phyloP scores from a whole-genome alignment of 2,888 invertebrate genomes.

The Catocala nupta region DNA sequence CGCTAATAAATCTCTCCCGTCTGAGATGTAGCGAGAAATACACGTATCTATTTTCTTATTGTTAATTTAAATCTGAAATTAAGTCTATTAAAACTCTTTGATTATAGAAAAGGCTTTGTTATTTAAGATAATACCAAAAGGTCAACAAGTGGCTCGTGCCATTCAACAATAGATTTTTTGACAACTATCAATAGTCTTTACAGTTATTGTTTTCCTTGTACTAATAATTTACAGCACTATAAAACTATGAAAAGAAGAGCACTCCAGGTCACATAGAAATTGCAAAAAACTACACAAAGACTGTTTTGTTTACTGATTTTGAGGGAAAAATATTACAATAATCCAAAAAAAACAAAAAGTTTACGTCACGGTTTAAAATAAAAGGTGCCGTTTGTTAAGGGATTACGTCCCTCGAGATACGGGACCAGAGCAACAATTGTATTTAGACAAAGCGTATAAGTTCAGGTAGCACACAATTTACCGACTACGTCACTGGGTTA shows the following conservation, averaged over 20 bases:
- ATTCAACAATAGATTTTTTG: constrained; percentile 31
- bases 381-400: constrained; percentile 76
- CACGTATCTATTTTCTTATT: too few species aligned
- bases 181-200: constrained; percentile 23
- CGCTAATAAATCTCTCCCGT: too few species aligned
- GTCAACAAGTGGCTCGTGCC: constrained; percentile 56
- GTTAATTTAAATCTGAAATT: too few species aligned
- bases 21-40: too few species aligned
- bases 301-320: constrained; percentile 59
- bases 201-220: constrained; percentile 51
- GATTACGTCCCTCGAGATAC: constrained; percentile 74
- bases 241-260: constrained; percentile 52
- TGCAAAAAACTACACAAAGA: constrained; percentile 52
- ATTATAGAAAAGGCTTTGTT: neutral
- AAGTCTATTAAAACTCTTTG: neutral
- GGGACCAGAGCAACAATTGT: constrained; percentile 73
- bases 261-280: constrained; percentile 50
- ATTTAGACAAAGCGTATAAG: constrained; percentile 70
- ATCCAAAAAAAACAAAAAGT: constrained; percentile 65
- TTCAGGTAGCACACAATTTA: constrained; percentile 79
- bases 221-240: constrained; percentile 59
- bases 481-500: constrained; percentile 52
- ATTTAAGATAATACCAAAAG: constrained; percentile 19
- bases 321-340: constrained; percentile 57
- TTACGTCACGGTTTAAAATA: constrained; percentile 80